Evolutionary conservation across 2,797 vertebrate species (phyloP).

Genomic region (Smutsia temminckii): DNA sequence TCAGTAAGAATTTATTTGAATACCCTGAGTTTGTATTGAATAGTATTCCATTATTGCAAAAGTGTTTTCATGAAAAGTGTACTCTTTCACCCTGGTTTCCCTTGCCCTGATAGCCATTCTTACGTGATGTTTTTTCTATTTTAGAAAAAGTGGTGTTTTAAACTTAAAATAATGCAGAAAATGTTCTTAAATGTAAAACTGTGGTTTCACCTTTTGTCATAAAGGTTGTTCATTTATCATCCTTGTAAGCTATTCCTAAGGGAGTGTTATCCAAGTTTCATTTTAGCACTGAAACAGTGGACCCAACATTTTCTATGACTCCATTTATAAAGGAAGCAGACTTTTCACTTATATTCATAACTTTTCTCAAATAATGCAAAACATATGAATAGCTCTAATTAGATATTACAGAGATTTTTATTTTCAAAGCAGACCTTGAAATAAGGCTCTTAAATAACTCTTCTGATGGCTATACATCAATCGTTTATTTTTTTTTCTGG

Average conservation of each 20-base stretch:
- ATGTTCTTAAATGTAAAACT: background rate
- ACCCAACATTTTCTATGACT: constrained; percentile 65
- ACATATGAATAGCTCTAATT: constrained; percentile 71
- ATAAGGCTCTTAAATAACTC: constrained; percentile 65
- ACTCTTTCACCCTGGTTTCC: background rate
- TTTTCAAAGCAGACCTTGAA: constrained; percentile 51
- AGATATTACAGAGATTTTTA: constrained; percentile 67
- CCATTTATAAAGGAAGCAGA: constrained; percentile 41
- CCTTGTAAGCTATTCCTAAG: constrained; percentile 33
- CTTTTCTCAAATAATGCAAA: constrained; percentile 72
- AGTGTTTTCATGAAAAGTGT: background rate
- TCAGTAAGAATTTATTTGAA: background rate
- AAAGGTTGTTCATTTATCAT: constrained; percentile 52
- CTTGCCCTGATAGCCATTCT: background rate
- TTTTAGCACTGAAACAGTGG: constrained; percentile 52
- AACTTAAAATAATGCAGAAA: constrained; percentile 23
- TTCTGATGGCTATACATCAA: constrained; percentile 68
- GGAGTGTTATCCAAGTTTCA: constrained; percentile 59
- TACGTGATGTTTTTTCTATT: background rate
- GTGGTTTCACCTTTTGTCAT: constrained; percentile 58
- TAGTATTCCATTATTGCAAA: background rate
- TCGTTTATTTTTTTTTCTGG: constrained; percentile 26
- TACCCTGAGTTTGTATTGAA: background rate
- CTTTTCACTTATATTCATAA: constrained; percentile 70
- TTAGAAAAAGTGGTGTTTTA: constrained; percentile 58